Percentiles rank a stretch among this genome's conserved stretches.
Conservation (phyloP, 2,797 vertebrate species). For the Manis javanica region DNA sequence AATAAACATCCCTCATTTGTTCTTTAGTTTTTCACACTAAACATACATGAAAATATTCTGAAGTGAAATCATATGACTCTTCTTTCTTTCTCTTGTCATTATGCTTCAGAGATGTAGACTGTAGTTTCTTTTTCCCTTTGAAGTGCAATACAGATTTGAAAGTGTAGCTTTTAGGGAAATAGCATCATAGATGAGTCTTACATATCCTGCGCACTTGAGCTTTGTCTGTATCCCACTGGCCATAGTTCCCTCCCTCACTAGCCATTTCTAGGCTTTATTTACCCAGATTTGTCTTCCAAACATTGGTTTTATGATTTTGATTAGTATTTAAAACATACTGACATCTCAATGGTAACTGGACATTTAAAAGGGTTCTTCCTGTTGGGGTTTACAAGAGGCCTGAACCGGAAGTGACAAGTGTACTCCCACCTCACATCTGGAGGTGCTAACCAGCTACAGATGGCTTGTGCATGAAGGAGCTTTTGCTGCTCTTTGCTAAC, state of each 20-base stretch:
- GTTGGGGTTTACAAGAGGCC: constrained; percentile 35
- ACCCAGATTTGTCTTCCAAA: background rate
- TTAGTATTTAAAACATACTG: background rate
- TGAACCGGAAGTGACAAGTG: background rate
- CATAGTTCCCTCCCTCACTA: background rate
- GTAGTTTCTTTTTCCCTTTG: constrained; percentile 29
- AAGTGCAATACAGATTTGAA: constrained; percentile 32
- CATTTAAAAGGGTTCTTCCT: constrained; percentile 27
- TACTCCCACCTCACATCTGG: background rate
- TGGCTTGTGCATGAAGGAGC: background rate
- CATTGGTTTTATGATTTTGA: background rate
- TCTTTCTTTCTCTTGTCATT: constrained; percentile 23
- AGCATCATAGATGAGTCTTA: background rate
- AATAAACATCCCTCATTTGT: constrained; percentile 23
- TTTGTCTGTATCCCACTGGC: background rate
- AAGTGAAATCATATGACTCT: background rate
- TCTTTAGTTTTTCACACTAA: constrained; percentile 2
- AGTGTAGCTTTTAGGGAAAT: constrained; percentile 50
- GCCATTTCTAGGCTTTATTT: background rate
- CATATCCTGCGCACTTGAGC: background rate
- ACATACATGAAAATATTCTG: background rate
- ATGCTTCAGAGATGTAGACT: background rate
- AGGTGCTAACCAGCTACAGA: background rate
- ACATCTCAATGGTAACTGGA: background rate
- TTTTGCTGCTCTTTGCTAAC: background rate